Conservation (phyloP, 1,140 invertebrate species). For the Eumaeus atala region DNA sequence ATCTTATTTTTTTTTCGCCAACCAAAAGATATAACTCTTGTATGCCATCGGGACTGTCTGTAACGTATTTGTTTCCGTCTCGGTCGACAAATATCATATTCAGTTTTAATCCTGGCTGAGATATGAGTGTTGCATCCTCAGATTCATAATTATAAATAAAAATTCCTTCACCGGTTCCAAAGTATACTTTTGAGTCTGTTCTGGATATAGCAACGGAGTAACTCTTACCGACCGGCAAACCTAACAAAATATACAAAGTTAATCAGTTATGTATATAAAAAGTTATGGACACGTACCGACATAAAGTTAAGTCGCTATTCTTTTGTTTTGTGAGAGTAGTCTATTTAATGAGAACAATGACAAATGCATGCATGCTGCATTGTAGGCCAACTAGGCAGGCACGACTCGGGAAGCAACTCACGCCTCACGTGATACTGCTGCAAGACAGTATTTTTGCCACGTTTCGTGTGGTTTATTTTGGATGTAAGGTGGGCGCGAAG, state of each 20-base stretch:
- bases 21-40: constrained; percentile 47
- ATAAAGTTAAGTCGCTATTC: no score
- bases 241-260: constrained; percentile 23
- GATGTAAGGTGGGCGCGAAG: no score
- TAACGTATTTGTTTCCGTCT: constrained; percentile 54
- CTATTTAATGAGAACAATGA: no score
- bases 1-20: constrained; percentile 42
- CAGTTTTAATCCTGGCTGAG: constrained; percentile 34
- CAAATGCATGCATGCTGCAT: no score
- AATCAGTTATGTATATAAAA: no score
- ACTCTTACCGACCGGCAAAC: constrained; percentile 45
- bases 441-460: no score
- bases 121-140: constrained; percentile 36
- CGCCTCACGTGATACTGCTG: no score
- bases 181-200: constrained; percentile 41
- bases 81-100: constrained; percentile 54
- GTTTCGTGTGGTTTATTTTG: no score
- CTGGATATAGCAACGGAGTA: constrained; percentile 55
- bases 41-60: constrained; percentile 43
- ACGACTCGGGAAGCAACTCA: no score
- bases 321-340: no score
- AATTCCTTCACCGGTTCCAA: constrained; percentile 50
- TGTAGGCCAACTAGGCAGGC: no score
- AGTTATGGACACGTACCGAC: no score
- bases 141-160: constrained; percentile 45